Evolutionary conservation across 2,797 vertebrate genomes (phyloP).

Genomic region (Dryobates pubescens): DNA sequence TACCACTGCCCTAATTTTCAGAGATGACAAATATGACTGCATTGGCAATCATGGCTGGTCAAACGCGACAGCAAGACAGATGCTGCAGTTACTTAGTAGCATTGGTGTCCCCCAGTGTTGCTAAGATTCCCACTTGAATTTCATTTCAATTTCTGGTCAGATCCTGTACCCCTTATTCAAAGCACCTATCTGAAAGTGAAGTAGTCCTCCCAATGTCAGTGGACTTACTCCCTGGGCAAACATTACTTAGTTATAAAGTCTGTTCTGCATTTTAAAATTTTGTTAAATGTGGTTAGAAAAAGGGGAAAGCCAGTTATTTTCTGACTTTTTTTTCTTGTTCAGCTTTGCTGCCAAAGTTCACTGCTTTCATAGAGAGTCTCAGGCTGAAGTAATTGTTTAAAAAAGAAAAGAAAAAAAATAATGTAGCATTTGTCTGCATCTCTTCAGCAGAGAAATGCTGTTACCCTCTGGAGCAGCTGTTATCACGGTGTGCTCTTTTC

Average conservation of each 20-base stretch:
- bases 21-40: background rate
- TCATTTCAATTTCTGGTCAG: background rate
- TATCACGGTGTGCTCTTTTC: background rate
- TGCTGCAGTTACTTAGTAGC: background rate
- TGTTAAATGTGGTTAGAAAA: background rate
- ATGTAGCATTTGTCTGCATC: background rate
- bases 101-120: background rate
- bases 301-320: background rate
- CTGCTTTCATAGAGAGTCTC: background rate
- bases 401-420: fast-evolving
- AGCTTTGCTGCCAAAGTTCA: background rate
- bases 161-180: background rate
- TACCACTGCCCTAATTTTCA: background rate
- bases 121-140: background rate
- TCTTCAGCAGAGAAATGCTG: background rate
- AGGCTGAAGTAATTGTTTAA: background rate
- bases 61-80: background rate
- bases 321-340: background rate
- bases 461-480: background rate
- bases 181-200: background rate
- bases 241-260: background rate
- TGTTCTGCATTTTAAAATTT: background rate
- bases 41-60: background rate
- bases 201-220: background rate
- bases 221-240: background rate